Base-by-base conservation (phyloP, 2,888 invertebrate species). In the Quadriops clusia region DNA sequence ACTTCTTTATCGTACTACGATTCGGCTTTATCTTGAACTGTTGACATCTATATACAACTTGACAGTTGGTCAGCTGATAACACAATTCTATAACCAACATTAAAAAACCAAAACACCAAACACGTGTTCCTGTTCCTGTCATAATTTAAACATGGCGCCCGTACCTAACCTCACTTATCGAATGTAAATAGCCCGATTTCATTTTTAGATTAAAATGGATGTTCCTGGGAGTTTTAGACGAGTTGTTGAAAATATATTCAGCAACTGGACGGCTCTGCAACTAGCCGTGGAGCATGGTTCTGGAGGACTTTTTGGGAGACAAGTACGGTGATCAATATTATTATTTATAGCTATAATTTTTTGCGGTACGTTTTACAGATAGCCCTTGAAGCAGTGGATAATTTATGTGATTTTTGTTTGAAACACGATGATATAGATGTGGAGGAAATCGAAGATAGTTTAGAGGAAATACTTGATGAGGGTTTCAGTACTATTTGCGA, bases 231-330 rank as follows among this genome's bases (percentile, higher is more conserved):
- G 64, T 22, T 76, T 76, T 50, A 68, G 67, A 39, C 63, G 67
- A 34, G 63, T 75, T 41, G 73, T 80, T 5, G 73, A 77, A 49
- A 66, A 71, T 45, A 67, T 80, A 25, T 70, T 80, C 34, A 77
- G 73, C 45, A 76, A 76, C 49, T 81, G 80, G 80, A 74, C 77
- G 10, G 77, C 74, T 4, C 53, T 81, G 15, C 72, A 72, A 44
- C 56, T 80, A 15, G 78, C 78, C 17, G 78, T 80, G 1, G 77
- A 80, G 55, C 76, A 81, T 68, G 74, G 74, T 42, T 74, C 77
- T 74, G 78, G 74, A 17, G 76, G 77, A 12, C 70, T 72, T 11
- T 70, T 74, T 43, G 75, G 77, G 23, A 72, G 71, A 61, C 68
- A 77, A 61, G 78, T 77, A 58, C 39, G 16, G 17, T 38, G n/a